A percentile compares a stretch with the other conserved stretches of the same genome.
These are phyloP conservation scores for Chrosomus eos DNA, from an alignment of 2,797 vertebrate genomes.

Conservation along the genomic window DNA sequence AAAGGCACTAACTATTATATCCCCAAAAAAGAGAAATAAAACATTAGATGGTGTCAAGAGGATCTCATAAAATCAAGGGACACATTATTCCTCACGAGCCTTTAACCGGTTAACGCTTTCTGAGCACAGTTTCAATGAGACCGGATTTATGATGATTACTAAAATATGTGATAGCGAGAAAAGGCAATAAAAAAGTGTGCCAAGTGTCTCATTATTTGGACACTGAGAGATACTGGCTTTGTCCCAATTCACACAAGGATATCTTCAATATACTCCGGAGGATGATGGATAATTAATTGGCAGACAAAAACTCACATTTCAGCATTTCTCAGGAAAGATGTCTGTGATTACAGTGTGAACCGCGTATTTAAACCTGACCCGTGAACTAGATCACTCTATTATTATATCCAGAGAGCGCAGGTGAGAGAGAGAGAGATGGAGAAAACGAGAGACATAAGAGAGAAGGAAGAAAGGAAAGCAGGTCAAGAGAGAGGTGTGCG, in stretches of 20 bases:
- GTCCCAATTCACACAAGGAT: background rate
- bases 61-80: background rate
- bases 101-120: background rate
- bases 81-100: background rate
- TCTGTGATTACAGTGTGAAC: slow-evolving; percentile 46
- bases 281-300: background rate
- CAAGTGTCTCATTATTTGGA: background rate
- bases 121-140: background rate
- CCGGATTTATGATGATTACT: background rate
- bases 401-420: slow-evolving; percentile 38
- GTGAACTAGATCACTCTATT: slow-evolving; percentile 52
- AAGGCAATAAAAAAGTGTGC: background rate
- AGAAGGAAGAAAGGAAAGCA: slow-evolving; percentile 31
- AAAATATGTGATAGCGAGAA: too few relatives aligned
- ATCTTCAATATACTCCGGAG: background rate
- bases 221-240: background rate
- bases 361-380: slow-evolving; percentile 21
- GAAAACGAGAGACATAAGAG: background rate
- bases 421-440: background rate
- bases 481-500: slow-evolving; percentile 47
- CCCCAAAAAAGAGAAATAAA: background rate
- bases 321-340: slow-evolving; percentile 17
- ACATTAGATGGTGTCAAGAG: background rate
- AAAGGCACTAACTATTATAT: background rate
- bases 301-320: slow-evolving; percentile 6